Percentiles rank a stretch among this genome's conserved stretches.
Evolutionary conservation across 2,113 vertebrate species (phyloP).

Genomic region (zebrafish (Danio rerio)): GRCz12tu NC_133189.1:6363001-6363500

Average conservation of each 20-base stretch:
- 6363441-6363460: not conserved
- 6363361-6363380: not conserved
- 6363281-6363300: slow-evolving; percentile 77
- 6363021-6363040: slow-evolving; percentile 68
- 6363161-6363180: slow-evolving; percentile 88
- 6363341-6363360: slow-evolving; percentile 43
- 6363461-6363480: not conserved
- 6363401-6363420: not conserved
- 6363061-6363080: slow-evolving; percentile 85
- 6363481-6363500: not conserved
- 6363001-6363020: slow-evolving; percentile 73
- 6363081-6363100: slow-evolving; percentile 85
- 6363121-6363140: slow-evolving; percentile 86
- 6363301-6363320: slow-evolving; percentile 68
- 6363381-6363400: slow-evolving; percentile 18
- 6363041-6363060: slow-evolving; percentile 74
- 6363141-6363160: slow-evolving; percentile 88
- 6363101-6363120: slow-evolving; percentile 88
- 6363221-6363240: slow-evolving; percentile 88
- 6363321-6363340: slow-evolving; percentile 68
- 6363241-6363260: slow-evolving; percentile 87
- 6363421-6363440: not conserved
- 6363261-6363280: slow-evolving; percentile 78
- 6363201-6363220: slow-evolving; percentile 84
- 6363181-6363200: slow-evolving; percentile 87